These are phyloP conservation scores for Epistrophe grossulariae DNA, from an alignment of 2,888 invertebrate species.

Conservation along the genomic window DNA sequence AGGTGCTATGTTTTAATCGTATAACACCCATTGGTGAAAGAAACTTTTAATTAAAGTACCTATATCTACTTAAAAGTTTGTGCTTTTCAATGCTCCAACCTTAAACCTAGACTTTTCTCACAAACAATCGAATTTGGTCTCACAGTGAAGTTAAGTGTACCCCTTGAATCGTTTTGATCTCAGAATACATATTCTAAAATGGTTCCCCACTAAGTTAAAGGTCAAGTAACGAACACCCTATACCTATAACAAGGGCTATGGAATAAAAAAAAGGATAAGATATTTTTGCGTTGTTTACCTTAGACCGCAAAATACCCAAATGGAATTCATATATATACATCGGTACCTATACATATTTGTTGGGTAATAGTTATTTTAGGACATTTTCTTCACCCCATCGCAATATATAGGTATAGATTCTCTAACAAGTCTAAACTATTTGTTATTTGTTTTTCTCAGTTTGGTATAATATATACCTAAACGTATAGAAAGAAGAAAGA, in stretches of 20 bases:
- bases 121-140: too few species aligned
- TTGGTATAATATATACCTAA: neutral
- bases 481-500: neutral
- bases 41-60: too few species aligned
- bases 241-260: neutral
- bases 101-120: too few species aligned
- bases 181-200: too few species aligned
- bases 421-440: constrained; percentile 69
- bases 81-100: too few species aligned
- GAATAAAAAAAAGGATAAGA: constrained; percentile 34
- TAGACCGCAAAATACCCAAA: constrained; percentile 38
- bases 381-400: constrained; percentile 47
- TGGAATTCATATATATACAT: neutral
- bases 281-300: constrained; percentile 70
- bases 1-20: too few species aligned
- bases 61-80: too few species aligned
- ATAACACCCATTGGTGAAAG: too few species aligned
- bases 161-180: too few species aligned
- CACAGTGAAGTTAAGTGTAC: too few species aligned
- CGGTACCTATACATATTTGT: constrained; percentile 24
- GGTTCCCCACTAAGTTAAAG: too few species aligned
- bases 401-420: neutral
- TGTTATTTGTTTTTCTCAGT: constrained; percentile 38
- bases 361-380: constrained; percentile 72
- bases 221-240: neutral